These are phyloP conservation scores for Parazoanthus atlanticus DNA, from an alignment of 92 coral and sea anemone genomes.

Conservation along the genomic window DNA sequence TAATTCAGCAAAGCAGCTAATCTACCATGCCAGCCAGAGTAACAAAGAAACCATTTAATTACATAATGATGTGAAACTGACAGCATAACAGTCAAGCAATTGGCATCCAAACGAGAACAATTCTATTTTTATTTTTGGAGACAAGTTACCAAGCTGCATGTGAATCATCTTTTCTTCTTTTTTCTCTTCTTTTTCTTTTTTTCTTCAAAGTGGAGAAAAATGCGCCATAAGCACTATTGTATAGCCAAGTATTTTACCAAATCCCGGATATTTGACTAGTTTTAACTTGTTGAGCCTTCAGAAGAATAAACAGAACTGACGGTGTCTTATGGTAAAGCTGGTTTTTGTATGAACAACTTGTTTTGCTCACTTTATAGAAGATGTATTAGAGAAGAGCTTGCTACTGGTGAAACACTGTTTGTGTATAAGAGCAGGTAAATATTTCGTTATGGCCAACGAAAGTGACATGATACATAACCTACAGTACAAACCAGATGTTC, in stretches of 20 bases:
- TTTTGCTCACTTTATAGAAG: no score
- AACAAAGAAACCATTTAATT: not conserved
- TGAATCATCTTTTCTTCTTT: not conserved
- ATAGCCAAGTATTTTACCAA: not conserved
- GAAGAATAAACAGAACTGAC: no score
- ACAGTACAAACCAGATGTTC: no score
- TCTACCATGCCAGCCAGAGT: not conserved
- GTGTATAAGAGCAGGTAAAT: no score
- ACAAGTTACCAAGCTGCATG: not conserved
- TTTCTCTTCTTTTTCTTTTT: not conserved
- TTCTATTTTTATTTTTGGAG: no score
- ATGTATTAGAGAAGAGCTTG: no score
- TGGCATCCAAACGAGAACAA: not conserved
- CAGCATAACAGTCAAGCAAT: not conserved
- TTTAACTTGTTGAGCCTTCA: no score
- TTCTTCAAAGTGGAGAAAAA: not conserved
- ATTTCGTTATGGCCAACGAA: no score
- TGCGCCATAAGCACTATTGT: not conserved
- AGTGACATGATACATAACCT: no score
- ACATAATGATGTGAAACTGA: not conserved
- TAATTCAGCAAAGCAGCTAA: not conserved
- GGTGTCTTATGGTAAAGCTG: no score
- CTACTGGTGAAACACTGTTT: no score
- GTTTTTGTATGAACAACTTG: no score
- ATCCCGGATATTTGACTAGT: not conserved